Percentiles rank a stretch among this genome's conserved stretches.
These are phyloP conservation scores for Palythoa heliodiscus DNA, from an alignment of 92 coral and sea anemone genomes.

Conservation along the genomic window DNA sequence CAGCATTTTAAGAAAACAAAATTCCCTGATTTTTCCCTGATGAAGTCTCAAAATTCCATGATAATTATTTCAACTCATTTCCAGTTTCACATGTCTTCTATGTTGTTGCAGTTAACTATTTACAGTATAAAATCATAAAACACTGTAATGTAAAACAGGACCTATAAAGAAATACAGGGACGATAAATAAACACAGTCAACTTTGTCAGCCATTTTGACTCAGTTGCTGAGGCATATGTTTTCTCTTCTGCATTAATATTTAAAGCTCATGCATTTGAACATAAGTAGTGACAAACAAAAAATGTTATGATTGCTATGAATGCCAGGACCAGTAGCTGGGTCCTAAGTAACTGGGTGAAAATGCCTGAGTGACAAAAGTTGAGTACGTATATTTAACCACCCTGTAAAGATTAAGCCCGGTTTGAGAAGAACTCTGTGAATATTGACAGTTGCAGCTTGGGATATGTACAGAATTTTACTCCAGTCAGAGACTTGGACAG, in stretches of 20 bases:
- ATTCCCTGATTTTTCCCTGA: too few species aligned
- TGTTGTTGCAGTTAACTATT: too few species aligned
- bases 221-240: background rate
- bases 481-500: background rate
- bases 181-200: background rate
- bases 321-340: background rate
- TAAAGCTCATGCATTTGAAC: background rate
- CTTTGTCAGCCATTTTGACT: background rate
- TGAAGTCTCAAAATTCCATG: too few species aligned
- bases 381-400: background rate
- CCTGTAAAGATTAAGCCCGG: background rate
- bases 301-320: background rate
- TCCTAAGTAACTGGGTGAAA: background rate
- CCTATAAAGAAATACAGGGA: background rate
- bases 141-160: too few species aligned
- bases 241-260: background rate
- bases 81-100: too few species aligned
- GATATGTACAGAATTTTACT: background rate
- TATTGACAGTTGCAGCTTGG: slow-evolving; percentile 5
- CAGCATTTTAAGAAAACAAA: too few species aligned
- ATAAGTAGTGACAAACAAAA: background rate
- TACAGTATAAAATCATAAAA: too few species aligned
- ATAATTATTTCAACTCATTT: too few species aligned
- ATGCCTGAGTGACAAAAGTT: slow-evolving; percentile 4
- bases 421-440: background rate